Percentiles rank a stretch among this genome's conserved stretches.
Conservation (phyloP, 2,113 vertebrate genomes). For the Rhinichthys klamathensis region DNA sequence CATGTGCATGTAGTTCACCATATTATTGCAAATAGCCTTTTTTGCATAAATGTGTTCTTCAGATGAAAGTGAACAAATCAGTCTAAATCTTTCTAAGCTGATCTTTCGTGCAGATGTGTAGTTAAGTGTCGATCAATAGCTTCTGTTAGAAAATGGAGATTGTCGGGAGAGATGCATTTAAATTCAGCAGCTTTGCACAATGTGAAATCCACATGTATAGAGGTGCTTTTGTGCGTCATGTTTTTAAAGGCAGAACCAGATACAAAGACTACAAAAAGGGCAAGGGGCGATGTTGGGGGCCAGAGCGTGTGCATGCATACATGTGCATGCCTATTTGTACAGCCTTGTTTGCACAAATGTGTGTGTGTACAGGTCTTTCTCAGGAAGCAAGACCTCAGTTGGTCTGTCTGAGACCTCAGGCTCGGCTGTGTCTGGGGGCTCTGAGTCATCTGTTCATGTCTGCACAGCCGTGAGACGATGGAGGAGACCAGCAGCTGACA, state of each 20-base stretch:
- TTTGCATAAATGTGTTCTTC: conserved; percentile 29
- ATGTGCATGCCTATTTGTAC: conserved; percentile 33
- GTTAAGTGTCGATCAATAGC: conserved; percentile 39
- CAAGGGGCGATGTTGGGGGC: not conserved
- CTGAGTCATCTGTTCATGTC: conserved; percentile 50
- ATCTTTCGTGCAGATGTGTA: conserved; percentile 61
- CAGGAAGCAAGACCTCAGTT: conserved; percentile 45
- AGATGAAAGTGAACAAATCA: conserved; percentile 27
- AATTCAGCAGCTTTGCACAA: not conserved
- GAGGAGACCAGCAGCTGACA: conserved; percentile 50
- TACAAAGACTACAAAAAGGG: not conserved
- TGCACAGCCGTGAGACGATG: not conserved
- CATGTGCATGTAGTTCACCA: conserved; percentile 14
- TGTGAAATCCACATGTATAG: conserved; percentile 16
- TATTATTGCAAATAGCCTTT: conserved; percentile 26
- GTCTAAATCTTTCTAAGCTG: conserved; percentile 38
- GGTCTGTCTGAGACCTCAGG: conserved; percentile 38
- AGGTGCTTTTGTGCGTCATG: not conserved
- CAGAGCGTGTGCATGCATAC: conserved; percentile 8
- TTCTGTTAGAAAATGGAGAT: not conserved
- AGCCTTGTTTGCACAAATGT: conserved; percentile 31
- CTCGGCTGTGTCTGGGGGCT: conserved; percentile 40
- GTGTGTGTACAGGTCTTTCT: conserved; percentile 57
- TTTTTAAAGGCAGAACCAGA: not conserved
- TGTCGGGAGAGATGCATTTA: not conserved